phyloP scores from a whole-genome alignment of 2,888 invertebrate genomes.

The Stratiomys singularior region DNA sequence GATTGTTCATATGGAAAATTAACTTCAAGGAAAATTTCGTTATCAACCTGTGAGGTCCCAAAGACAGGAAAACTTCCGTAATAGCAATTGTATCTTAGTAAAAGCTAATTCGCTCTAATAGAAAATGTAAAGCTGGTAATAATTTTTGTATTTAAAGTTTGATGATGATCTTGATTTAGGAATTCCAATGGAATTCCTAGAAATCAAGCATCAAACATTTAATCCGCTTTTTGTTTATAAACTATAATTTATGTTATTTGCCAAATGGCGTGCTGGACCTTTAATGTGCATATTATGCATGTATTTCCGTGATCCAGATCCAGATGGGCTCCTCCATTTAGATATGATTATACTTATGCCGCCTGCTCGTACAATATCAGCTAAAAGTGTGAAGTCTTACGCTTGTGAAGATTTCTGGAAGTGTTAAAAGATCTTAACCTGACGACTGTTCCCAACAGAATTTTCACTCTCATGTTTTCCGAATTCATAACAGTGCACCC shows the following conservation, averaged over 20 bases:
- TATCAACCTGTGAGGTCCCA: too few relatives aligned
- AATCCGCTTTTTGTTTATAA: conserved; percentile 41
- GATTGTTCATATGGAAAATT: too few relatives aligned
- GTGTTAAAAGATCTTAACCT: conserved; percentile 19
- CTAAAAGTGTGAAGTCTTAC: conserved; percentile 19
- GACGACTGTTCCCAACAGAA: neutral
- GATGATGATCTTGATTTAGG: neutral
- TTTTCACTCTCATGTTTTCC: neutral
- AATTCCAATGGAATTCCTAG: neutral
- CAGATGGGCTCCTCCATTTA: neutral
- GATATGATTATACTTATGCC: neutral
- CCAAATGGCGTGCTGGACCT: conserved; percentile 32
- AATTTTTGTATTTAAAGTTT: neutral
- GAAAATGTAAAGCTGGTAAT: neutral
- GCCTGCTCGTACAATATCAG: neutral
- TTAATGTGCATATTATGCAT: neutral
- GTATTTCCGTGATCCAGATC: neutral
- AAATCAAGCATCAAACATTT: neutral
- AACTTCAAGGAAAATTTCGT: too few relatives aligned
- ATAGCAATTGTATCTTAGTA: too few relatives aligned
- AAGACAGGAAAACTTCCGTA: too few relatives aligned
- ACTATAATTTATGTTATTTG: conserved; percentile 22
- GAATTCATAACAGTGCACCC: conserved; percentile 29
- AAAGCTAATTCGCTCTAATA: too few relatives aligned
- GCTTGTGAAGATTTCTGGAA: neutral